Base-by-base conservation (phyloP, 2,888 invertebrate species). In the Xestia ashworthii region DNA sequence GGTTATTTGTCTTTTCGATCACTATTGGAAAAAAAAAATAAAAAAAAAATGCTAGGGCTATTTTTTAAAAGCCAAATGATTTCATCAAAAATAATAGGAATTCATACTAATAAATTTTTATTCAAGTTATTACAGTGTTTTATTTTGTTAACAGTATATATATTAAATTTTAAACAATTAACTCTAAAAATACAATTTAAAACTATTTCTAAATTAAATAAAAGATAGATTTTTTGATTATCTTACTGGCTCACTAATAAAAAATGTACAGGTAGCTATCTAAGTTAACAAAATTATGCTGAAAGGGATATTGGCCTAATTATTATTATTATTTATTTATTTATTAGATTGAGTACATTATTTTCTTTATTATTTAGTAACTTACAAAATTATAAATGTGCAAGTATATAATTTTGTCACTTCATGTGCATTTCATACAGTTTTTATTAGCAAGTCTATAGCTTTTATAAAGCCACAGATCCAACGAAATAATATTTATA, bases 91-190 rank as follows among this genome's bases (percentile, higher is more conserved):
- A 74, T 71, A 68, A 83, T 25, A 74, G 3, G 0, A n/a, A 16
- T 64, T 41, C 14, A 62, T 84, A 76, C 78, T 79, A 78, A 83
- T 81, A 66, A 48, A n/a, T 48, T 76, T 88, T 89, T 85, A 85
- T 84, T 87, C 60, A 80, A 78, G 78, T 82, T 78, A 74, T 80
- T 87, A 88, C 82, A 88, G 65, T 81, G 62, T 79, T 83, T 89
- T 71, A 66, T 81, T 84, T 86, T 71, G 62, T 89, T 86, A 88
- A 89, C 88, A 88, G 78, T 82, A 46, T 70, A 89, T 87, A 85
- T 86, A 88, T 86, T 88, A 83, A 78, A 76, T 80, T 88, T 89
- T 89, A 89, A 83, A 88, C 84, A 81, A 73, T 86, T 81, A 88
- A 82, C 79, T 86, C 86, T 87, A 89, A 85, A 83, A 73, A 83